Conservation (phyloP, 2,797 vertebrate species). For the Sebastes diaconus region DNA sequence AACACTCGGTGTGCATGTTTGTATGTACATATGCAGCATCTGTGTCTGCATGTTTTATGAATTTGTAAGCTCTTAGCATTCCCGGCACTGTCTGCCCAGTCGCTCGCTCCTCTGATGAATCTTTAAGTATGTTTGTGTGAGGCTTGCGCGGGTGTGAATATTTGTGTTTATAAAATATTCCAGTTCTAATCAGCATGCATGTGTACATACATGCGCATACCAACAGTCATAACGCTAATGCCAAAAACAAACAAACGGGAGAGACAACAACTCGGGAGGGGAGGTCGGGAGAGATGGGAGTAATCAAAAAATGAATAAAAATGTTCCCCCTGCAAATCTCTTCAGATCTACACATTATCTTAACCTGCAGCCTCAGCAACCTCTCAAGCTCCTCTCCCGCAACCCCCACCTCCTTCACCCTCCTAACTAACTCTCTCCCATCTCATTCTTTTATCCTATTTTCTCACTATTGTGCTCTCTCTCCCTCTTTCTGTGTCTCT, state of each 20-base stretch:
- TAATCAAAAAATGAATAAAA: slow-evolving; percentile 91
- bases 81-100: slow-evolving; percentile 45
- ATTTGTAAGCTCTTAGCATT: slow-evolving; percentile 72
- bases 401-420: slow-evolving; percentile 42
- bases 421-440: slow-evolving; percentile 65
- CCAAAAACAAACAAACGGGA: slow-evolving; percentile 80
- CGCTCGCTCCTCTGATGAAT: slow-evolving; percentile 62
- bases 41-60: slow-evolving; percentile 55
- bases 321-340: slow-evolving; percentile 85
- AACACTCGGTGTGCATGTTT: slow-evolving; percentile 31
- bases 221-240: slow-evolving; percentile 75
- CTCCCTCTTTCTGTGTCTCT: slow-evolving; percentile 62
- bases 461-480: slow-evolving; percentile 84
- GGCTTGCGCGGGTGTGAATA: slow-evolving; percentile 45
- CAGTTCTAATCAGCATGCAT: slow-evolving; percentile 79
- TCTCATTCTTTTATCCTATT: slow-evolving; percentile 81
- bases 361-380: slow-evolving; percentile 88
- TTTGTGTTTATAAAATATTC: slow-evolving; percentile 77
- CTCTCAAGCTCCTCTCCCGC: slow-evolving; percentile 63
- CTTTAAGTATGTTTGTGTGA: slow-evolving; percentile 68
- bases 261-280: slow-evolving; percentile 78
- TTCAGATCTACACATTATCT: slow-evolving; percentile 83
- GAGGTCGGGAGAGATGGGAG: slow-evolving; percentile 63
- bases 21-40: slow-evolving; percentile 52
- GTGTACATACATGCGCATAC: slow-evolving; percentile 70